Evolutionary conservation across 30 jellyfish, hydroid and myxozoan genomes (phyloP), one percentile per base, ranked within the genome.

Genomic region (Pseudorhiza aurosa): DNA sequence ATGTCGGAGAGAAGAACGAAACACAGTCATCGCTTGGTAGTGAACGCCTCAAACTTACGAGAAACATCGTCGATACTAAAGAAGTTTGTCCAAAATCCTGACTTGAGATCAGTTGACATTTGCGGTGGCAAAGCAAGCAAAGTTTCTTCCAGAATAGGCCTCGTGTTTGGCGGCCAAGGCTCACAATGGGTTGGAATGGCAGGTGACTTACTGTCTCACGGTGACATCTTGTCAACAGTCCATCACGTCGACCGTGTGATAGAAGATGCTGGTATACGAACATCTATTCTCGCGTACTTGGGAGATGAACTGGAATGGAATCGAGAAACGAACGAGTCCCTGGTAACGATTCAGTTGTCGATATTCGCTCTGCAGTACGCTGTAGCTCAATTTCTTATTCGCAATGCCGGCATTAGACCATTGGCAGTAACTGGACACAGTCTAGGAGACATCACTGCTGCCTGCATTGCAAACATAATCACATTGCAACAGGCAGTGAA

Each of bases 101-200:
- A 65, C n/a, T 9, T 25, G 47, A 64, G 24, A n/a, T 39, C 50
- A 10, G 28, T 70, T 2, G 70, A 55, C 5, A 53, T 80, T 44
- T 62, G 76, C 65, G 40, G 80, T 26, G 75, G 73, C 37, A 64
- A 56, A 27, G 40, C 68, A 0, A 43, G 30, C 70, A 37, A 47
- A 15, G 25, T 26, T 27, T 43, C 75, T 15, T 49, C 83, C 4
- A 50, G 65, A 18, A 32, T 67, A 24, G 91, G 76, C 27, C 65
- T 80, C 40, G 91, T 65, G 28, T 80, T 80, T 49, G 83, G 91
- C n/a, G 89, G 89, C 7, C 81, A 77, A 26, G 89, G 89, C 2
- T 57, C 89, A 0, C 72, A 77, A 21, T 80, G 91, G 91, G 17
- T 43, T 8, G 65, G 75, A 19, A 64, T 80, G 83, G 80, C 80